Percentiles rank a stretch among this genome's conserved stretches.
Conservation (phyloP, 2,113 vertebrate genomes). For the Seriola aureovittata region DNA sequence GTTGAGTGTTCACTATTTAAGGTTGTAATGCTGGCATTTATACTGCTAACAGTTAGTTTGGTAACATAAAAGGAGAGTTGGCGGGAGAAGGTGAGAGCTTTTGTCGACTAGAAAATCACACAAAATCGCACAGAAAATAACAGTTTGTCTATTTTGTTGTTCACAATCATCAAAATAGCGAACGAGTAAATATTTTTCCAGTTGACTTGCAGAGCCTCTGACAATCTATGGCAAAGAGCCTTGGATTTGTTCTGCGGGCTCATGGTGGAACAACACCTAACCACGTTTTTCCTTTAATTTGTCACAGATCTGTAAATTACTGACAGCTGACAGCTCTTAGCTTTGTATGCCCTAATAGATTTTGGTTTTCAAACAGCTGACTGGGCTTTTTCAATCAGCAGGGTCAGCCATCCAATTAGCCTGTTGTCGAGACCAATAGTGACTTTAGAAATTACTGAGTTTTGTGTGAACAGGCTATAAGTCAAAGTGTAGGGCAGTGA, state of each 20-base stretch:
- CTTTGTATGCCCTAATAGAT: constrained; percentile 48
- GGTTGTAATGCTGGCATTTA: no score
- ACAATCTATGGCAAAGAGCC: not conserved
- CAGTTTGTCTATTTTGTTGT: no score
- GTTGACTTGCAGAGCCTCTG: not conserved
- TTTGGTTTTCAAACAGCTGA: constrained; percentile 60
- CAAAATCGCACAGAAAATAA: no score
- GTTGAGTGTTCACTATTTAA: no score
- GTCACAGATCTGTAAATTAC: constrained; percentile 34
- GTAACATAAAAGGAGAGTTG: no score
- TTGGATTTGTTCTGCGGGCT: not conserved
- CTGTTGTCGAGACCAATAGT: constrained; percentile 47
- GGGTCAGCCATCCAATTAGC: constrained; percentile 72
- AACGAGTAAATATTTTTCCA: no score
- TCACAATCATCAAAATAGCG: no score
- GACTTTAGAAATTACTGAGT: constrained; percentile 68
- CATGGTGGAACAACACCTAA: not conserved
- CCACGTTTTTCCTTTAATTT: constrained; percentile 16
- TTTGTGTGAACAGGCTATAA: constrained; percentile 52
- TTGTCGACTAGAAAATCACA: no score
- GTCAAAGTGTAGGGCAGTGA: constrained; percentile 33
- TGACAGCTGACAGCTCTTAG: constrained; percentile 51
- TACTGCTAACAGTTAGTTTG: no score
- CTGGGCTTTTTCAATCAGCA: constrained; percentile 55
- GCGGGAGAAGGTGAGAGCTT: no score